Percentiles rank a stretch among this genome's conserved stretches.
phyloP scores from a whole-genome alignment of 2,797 vertebrate species.

The Peromyscus eremicus region DNA sequence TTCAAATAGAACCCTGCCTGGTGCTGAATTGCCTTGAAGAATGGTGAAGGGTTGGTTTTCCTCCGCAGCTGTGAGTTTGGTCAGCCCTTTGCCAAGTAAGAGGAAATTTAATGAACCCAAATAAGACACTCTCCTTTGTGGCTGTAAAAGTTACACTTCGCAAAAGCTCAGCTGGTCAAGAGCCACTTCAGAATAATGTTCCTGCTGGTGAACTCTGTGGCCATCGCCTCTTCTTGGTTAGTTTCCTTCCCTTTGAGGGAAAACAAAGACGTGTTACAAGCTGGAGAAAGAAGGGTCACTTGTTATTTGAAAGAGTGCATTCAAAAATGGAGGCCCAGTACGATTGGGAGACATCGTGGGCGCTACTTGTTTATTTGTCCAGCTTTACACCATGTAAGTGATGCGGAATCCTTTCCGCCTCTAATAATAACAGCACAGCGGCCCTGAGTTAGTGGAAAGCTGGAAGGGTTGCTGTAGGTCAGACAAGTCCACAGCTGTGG shows the following conservation, averaged over 20 bases:
- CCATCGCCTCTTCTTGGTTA: slow-evolving; percentile 77
- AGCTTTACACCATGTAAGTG: slow-evolving; percentile 73
- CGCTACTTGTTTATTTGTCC: slow-evolving; percentile 82
- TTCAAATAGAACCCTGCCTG: slow-evolving; percentile 65
- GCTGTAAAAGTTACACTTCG: slow-evolving; percentile 83
- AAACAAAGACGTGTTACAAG: slow-evolving; percentile 83
- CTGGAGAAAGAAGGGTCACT: slow-evolving; percentile 78
- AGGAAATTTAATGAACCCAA: slow-evolving; percentile 83
- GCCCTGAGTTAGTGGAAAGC: slow-evolving; percentile 78
- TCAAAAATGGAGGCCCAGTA: slow-evolving; percentile 73
- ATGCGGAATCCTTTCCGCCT: slow-evolving; percentile 70
- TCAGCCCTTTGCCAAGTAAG: slow-evolving; percentile 80
- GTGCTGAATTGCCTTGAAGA: slow-evolving; percentile 54
- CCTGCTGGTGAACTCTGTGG: slow-evolving; percentile 75
- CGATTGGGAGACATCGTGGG: slow-evolving; percentile 72
- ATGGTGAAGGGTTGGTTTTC: slow-evolving; percentile 73
- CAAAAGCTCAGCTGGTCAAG: slow-evolving; percentile 85
- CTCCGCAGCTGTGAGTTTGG: slow-evolving; percentile 74
- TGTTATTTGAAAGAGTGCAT: slow-evolving; percentile 81
- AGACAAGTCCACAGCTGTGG: slow-evolving; percentile 81
- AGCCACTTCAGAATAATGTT: slow-evolving; percentile 82
- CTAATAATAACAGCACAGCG: slow-evolving; percentile 66
- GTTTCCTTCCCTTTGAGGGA: slow-evolving; percentile 79
- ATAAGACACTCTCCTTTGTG: slow-evolving; percentile 82
- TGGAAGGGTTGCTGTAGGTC: slow-evolving; percentile 43